phyloP scores from a whole-genome alignment of 1,140 invertebrate genomes.

The Bombus sibiricus region DNA sequence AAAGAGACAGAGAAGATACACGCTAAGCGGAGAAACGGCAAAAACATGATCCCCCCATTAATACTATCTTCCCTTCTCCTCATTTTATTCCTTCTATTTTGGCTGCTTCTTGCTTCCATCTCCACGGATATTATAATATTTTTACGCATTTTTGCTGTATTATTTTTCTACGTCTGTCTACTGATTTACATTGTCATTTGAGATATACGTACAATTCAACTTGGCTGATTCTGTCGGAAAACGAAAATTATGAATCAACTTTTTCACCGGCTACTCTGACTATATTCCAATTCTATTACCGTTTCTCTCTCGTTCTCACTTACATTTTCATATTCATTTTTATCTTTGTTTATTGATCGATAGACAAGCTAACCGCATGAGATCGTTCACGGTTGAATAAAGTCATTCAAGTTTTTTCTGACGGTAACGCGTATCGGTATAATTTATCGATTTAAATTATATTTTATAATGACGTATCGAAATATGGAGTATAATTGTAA shows the following conservation, averaged over 20 bases:
- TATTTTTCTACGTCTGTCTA: not conserved
- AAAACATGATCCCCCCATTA: constrained; percentile 76
- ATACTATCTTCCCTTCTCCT: constrained; percentile 56
- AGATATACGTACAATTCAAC: not conserved
- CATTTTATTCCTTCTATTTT: constrained; percentile 30
- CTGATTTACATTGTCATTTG: not conserved
- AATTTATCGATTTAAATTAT: not conserved
- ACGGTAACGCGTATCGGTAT: too few species aligned
- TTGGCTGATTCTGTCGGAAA: too few species aligned
- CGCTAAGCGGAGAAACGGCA: constrained; percentile 61
- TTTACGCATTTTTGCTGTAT: not conserved
- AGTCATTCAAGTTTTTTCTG: constrained; percentile 74
- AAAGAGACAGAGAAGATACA: constrained; percentile 50
- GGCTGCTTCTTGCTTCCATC: not conserved
- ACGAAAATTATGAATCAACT: not conserved
- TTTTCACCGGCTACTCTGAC: not conserved
- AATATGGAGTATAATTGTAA: not conserved
- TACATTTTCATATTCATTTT: constrained; percentile 56
- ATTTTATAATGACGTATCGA: too few species aligned
- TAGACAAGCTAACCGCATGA: constrained; percentile 75
- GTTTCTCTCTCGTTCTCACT: not conserved
- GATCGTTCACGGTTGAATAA: constrained; percentile 79
- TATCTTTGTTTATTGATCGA: constrained; percentile 68
- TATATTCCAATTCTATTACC: not conserved
- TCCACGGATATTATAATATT: not conserved